A percentile compares a stretch with the other conserved stretches of the same genome.
Evolutionary conservation across 2,888 invertebrate genomes (phyloP).

Genomic region (Sturmia bella): DNA sequence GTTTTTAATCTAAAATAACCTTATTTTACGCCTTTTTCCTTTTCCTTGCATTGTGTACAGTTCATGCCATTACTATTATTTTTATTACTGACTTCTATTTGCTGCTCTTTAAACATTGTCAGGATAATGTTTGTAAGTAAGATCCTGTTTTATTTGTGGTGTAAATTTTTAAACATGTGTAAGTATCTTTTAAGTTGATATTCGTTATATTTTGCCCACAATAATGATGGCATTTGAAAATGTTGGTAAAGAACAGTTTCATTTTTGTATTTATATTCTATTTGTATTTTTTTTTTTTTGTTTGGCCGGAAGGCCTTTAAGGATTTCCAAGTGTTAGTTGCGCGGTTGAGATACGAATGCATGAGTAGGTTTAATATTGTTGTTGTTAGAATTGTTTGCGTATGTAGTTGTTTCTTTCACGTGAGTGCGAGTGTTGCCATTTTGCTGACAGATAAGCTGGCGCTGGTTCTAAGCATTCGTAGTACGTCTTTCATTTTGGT

Average conservation of each 20-base stretch:
- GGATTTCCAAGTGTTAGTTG: constrained; percentile 49
- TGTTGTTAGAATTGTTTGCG: constrained; percentile 54
- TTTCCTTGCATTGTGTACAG: not conserved
- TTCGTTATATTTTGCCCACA: constrained; percentile 13
- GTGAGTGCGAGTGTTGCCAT: constrained; percentile 47
- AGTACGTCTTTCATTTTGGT: not conserved
- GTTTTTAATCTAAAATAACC: constrained; percentile 57
- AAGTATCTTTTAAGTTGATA: constrained; percentile 21
- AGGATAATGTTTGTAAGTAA: constrained; percentile 46
- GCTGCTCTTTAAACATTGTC: constrained; percentile 25
- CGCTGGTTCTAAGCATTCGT: constrained; percentile 20
- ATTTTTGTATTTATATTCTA: not conserved
- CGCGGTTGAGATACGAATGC: constrained; percentile 24
- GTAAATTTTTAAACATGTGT: constrained; percentile 11
- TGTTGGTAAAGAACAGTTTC: not conserved
- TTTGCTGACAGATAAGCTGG: constrained; percentile 58
- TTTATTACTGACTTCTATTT: constrained; percentile 28
- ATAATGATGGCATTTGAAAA: constrained; percentile 32
- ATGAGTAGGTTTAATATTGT: constrained; percentile 50
- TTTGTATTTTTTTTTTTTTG: not conserved
- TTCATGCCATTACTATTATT: constrained; percentile 40
- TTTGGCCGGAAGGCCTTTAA: constrained; percentile 52
- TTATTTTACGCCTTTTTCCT: constrained; percentile 61
- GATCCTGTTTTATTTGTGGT: constrained; percentile 7
- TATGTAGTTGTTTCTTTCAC: constrained; percentile 20